These are phyloP conservation scores for Sogatella furcifera DNA, from an alignment of 1,140 invertebrate species.

Conservation along the genomic window DNA sequence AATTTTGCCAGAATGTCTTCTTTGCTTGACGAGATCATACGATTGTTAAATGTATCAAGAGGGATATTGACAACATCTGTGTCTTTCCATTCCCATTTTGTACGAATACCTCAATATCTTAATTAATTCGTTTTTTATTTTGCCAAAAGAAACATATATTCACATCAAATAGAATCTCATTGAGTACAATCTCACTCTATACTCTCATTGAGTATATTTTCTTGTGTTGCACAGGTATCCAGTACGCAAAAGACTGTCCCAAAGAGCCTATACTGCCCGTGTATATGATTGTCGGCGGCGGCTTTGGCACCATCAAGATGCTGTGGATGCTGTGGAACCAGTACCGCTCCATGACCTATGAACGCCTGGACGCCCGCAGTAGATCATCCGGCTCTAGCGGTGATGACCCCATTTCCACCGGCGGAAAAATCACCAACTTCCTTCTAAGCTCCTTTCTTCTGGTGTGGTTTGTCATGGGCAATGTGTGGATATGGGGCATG, in stretches of 20 bases:
- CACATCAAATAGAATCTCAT: no score
- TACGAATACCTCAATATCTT: no score
- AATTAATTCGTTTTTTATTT: no score
- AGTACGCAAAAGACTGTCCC: slow-evolving; percentile 66
- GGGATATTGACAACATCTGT: no score
- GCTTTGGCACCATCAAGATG: slow-evolving; percentile 56
- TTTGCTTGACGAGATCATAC: no score
- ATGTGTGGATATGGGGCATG: slow-evolving; percentile 68
- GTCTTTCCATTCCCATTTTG: no score
- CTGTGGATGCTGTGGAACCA: slow-evolving; percentile 57
- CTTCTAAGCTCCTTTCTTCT: slow-evolving; percentile 55
- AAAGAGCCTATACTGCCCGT: slow-evolving; percentile 65
- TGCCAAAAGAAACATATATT: no score
- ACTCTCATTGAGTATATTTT: no score
- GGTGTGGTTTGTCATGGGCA: slow-evolving; percentile 63
- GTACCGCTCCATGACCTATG: slow-evolving; percentile 42
- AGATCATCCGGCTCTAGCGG: slow-evolving; percentile 33
- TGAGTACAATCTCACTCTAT: no score
- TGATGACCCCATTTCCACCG: slow-evolving; percentile 40
- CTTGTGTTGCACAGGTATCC: slow-evolving; percentile 47
- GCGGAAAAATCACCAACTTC: slow-evolving; percentile 37
- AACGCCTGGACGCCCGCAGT: slow-evolving; percentile 41
- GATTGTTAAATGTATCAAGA: no score
- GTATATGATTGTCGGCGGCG: slow-evolving; percentile 73
- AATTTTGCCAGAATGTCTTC: no score